Evolutionary conservation across 2,888 invertebrate genomes (phyloP).

Genomic region (Anarsia innoxiella): DNA sequence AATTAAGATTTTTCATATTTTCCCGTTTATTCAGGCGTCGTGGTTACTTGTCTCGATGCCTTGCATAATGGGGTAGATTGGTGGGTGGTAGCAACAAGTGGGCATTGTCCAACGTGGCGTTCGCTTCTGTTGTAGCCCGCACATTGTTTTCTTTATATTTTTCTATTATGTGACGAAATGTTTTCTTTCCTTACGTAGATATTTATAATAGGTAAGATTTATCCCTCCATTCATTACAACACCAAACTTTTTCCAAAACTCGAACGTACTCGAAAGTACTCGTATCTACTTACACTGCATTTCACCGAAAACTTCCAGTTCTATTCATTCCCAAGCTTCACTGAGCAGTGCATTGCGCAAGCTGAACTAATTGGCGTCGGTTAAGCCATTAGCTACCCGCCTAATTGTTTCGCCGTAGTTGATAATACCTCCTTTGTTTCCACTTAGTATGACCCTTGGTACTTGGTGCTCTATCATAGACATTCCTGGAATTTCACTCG

Average conservation of each 20-base stretch:
- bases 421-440: slow-evolving; percentile 40
- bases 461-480: too few relatives aligned
- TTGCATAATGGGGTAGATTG: slow-evolving; percentile 49
- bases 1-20: slow-evolving; percentile 10
- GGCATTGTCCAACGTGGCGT: slow-evolving; percentile 53
- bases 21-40: slow-evolving; percentile 46
- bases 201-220: too few relatives aligned
- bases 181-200: too few relatives aligned
- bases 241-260: too few relatives aligned
- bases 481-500: too few relatives aligned
- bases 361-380: slow-evolving; percentile 31
- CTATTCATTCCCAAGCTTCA: too few relatives aligned
- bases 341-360: slow-evolving; percentile 27
- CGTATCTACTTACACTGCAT: too few relatives aligned
- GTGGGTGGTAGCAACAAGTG: slow-evolving; percentile 70
- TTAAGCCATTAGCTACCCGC: slow-evolving; percentile 24
- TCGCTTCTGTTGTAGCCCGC: slow-evolving; percentile 66
- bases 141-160: slow-evolving; percentile 31
- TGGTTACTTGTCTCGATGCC: slow-evolving; percentile 35
- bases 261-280: too few relatives aligned
- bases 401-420: slow-evolving; percentile 41
- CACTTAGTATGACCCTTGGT: too few relatives aligned
- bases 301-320: too few relatives aligned
- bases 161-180: slow-evolving; percentile 2
- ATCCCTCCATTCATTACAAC: too few relatives aligned